Percentiles rank a stretch among this genome's conserved stretches.
These are phyloP conservation scores for Chitala chitala DNA, from an alignment of 2,113 vertebrate species.

Conservation along the genomic window DNA sequence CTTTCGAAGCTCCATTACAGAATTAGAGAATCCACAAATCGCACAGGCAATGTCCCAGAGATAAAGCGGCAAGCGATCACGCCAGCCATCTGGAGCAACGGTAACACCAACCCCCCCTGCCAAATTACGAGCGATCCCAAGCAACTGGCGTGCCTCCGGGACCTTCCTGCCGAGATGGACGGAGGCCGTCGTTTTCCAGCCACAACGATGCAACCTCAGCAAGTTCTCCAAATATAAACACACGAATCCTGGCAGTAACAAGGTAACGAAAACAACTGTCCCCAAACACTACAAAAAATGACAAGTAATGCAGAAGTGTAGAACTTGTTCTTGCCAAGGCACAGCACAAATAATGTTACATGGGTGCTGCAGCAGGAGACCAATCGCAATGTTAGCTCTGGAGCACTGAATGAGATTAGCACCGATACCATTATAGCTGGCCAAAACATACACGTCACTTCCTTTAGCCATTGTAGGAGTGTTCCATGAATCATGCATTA, in stretches of 20 bases:
- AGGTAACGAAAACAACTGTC: neutral
- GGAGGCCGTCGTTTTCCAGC: neutral
- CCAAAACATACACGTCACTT: no score
- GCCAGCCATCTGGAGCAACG: neutral
- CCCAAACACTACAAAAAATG: no score
- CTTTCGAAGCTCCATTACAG: slow-evolving; percentile 16
- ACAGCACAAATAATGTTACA: no score
- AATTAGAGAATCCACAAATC: neutral
- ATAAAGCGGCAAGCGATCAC: neutral
- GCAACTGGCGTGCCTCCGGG: neutral
- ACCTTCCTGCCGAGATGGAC: neutral
- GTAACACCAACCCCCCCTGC: neutral
- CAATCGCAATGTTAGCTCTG: no score
- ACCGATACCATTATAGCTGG: no score
- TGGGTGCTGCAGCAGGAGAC: no score
- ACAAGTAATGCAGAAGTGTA: no score
- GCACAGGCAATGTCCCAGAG: neutral
- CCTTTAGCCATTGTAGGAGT: no score
- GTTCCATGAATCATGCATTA: no score
- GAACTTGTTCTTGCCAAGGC: no score
- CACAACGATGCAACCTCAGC: neutral
- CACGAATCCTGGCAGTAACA: neutral
- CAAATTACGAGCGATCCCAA: neutral
- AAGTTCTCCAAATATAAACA: neutral
- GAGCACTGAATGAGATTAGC: no score